Conservation (phyloP, 2,113 vertebrate genomes). For the Dipodomys merriami region DNA sequence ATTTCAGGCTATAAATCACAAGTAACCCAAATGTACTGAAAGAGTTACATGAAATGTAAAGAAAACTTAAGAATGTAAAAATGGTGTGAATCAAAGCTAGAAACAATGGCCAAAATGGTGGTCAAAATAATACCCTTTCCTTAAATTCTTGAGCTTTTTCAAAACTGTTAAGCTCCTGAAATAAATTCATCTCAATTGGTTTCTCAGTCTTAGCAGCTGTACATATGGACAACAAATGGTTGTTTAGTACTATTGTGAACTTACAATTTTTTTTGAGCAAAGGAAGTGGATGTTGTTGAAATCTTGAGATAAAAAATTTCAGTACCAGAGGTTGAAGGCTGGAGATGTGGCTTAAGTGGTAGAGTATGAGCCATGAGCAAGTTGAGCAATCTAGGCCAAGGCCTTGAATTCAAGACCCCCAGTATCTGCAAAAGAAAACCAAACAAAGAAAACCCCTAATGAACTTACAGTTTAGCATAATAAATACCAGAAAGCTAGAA, state of each 20-base stretch:
- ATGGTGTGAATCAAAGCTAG: slow-evolving; percentile 35
- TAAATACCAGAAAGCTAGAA: too few relatives aligned
- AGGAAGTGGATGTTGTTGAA: background rate
- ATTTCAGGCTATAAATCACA: background rate
- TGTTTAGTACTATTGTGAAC: slow-evolving; percentile 26
- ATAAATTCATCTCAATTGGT: background rate
- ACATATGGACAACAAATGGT: slow-evolving; percentile 14
- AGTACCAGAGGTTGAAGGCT: too few relatives aligned
- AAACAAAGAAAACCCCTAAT: too few relatives aligned
- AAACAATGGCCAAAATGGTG: slow-evolving; percentile 32
- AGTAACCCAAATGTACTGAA: slow-evolving; percentile 23
- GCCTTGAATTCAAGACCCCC: too few relatives aligned
- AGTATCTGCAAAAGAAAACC: too few relatives aligned
- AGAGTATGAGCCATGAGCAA: too few relatives aligned
- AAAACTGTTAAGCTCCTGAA: slow-evolving; percentile 28
- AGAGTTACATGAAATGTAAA: slow-evolving; percentile 38
- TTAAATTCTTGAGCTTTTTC: background rate
- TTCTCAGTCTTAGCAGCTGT: slow-evolving; percentile 16
- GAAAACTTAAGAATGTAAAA: background rate
- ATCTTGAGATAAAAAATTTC: slow-evolving; percentile 19
- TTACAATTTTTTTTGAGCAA: background rate
- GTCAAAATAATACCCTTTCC: background rate
- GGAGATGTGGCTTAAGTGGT: too few relatives aligned
- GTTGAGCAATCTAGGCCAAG: too few relatives aligned
- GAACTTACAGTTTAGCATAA: too few relatives aligned